Conservation (phyloP, 2,888 invertebrate species). For the Formica aserva region DNA sequence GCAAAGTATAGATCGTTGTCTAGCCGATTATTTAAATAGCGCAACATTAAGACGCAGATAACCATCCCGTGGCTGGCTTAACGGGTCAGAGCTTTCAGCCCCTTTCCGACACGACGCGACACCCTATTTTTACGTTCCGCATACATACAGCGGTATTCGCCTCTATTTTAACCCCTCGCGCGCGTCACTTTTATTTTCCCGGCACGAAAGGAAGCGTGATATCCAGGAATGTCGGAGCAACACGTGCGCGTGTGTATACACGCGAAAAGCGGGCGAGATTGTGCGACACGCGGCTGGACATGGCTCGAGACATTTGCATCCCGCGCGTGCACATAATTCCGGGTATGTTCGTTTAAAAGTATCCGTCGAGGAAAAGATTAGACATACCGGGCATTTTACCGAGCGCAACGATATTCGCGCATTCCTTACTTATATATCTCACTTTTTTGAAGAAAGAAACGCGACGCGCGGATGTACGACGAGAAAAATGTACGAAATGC, state of each 20-base stretch:
- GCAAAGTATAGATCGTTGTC: conserved; percentile 44
- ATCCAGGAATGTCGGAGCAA: conserved; percentile 53
- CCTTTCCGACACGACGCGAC: conserved; percentile 35
- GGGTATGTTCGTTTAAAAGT: conserved; percentile 51
- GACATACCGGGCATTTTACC: conserved; percentile 7
- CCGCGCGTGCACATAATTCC: conserved; percentile 70
- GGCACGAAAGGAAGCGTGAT: conserved; percentile 47
- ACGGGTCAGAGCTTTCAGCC: conserved; percentile 53
- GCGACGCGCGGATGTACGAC: neutral
- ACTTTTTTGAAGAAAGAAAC: neutral
- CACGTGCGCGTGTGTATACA: conserved; percentile 44
- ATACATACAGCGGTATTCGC: conserved; percentile 28
- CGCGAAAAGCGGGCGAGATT: neutral
- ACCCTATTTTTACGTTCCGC: conserved; percentile 51
- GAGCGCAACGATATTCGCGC: conserved; percentile 5
- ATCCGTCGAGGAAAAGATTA: conserved; percentile 33
- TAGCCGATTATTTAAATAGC: conserved; percentile 50
- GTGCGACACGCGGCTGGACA: conserved; percentile 33
- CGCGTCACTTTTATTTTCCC: conserved; percentile 53
- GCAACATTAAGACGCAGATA: conserved; percentile 50
- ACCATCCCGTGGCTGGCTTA: conserved; percentile 38
- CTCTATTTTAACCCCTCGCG: conserved; percentile 36
- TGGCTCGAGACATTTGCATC: conserved; percentile 68
- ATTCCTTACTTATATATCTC: neutral
- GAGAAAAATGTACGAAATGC: neutral